phyloP scores from a whole-genome alignment of 2,113 vertebrate genomes.

The zebrafish (Danio rerio) region GRCz12tu NC_133178.1:17325501-17326000 shows the following conservation, averaged over 20 bases:
- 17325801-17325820: too few species aligned
- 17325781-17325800: too few species aligned
- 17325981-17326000: too few species aligned
- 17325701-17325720: not conserved
- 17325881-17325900: too few species aligned
- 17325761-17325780: not conserved
- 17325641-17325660: constrained; percentile 10
- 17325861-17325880: too few species aligned
- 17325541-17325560: constrained; percentile 53
- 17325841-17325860: too few species aligned
- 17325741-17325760: not conserved
- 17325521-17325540: constrained; percentile 29
- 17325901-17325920: too few species aligned
- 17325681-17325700: not conserved
- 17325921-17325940: too few species aligned
- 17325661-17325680: constrained; percentile 2
- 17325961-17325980: too few species aligned
- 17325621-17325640: constrained; percentile 7
- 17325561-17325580: constrained; percentile 55
- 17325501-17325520: constrained; percentile 11
- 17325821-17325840: too few species aligned
- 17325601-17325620: constrained; percentile 27
- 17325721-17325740: constrained; percentile 16
- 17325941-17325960: too few species aligned
- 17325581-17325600: constrained; percentile 53